Evolutionary conservation across 2,888 invertebrate genomes (phyloP).

Genomic region (Adelphocoris suturalis): DNA sequence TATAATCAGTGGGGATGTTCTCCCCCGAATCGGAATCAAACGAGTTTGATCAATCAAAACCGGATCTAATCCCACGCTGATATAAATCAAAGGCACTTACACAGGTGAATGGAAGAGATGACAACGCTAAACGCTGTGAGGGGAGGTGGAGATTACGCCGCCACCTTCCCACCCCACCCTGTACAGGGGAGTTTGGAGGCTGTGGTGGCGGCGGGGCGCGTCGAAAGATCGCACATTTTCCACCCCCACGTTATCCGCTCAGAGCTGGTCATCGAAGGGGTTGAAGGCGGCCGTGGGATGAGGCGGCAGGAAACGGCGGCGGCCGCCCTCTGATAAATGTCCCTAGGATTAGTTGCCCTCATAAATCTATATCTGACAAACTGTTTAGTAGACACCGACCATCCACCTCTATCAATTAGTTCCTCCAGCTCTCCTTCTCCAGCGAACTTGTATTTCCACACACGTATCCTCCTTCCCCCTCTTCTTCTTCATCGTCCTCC

Average conservation of each 20-base stretch:
- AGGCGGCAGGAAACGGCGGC: too few relatives aligned
- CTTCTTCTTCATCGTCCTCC: not conserved
- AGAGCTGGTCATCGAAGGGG: not conserved
- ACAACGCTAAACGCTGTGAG: slow-evolving; percentile 1
- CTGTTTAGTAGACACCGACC: slow-evolving; percentile 53
- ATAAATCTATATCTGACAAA: slow-evolving; percentile 67
- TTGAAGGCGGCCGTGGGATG: too few relatives aligned
- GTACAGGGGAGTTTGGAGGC: not conserved
- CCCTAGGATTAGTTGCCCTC: slow-evolving; percentile 20
- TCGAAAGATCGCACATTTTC: slow-evolving; percentile 3
- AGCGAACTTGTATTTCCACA: slow-evolving; percentile 61
- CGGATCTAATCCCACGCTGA: too few relatives aligned
- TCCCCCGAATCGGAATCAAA: too few relatives aligned
- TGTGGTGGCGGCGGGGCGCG: not conserved
- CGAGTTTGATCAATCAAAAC: too few relatives aligned
- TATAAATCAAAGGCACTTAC: not conserved
- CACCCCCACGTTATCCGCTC: not conserved
- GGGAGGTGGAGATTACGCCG: not conserved
- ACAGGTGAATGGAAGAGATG: not conserved
- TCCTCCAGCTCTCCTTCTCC: slow-evolving; percentile 24
- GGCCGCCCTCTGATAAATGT: slow-evolving; percentile 30
- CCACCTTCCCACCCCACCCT: too few relatives aligned
- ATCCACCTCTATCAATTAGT: slow-evolving; percentile 65
- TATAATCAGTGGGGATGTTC: too few relatives aligned
- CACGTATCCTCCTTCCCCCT: slow-evolving; percentile 53